Evolutionary conservation across 2,113 vertebrate species (phyloP).

Genomic region (Myotis yumanensis): DNA sequence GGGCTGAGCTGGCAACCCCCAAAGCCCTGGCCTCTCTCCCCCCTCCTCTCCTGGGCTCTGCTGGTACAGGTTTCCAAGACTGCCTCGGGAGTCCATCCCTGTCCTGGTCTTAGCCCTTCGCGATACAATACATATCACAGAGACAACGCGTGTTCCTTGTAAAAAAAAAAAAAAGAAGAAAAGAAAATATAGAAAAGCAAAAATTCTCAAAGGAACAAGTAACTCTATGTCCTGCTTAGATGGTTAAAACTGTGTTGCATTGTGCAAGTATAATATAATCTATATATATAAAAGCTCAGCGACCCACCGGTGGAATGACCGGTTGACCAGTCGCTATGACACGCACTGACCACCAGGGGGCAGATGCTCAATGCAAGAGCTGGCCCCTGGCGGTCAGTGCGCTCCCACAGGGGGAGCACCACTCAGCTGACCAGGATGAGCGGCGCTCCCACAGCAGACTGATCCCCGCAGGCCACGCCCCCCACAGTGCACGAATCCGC

Average conservation of each 20-base stretch:
- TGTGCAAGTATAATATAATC: background rate
- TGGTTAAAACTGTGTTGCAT: background rate
- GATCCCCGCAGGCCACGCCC: no score
- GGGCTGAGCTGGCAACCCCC: background rate
- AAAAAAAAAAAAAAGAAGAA: background rate
- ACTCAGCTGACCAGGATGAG: no score
- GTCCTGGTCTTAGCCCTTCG: background rate
- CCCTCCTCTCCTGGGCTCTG: background rate
- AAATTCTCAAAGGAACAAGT: background rate
- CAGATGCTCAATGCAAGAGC: no score
- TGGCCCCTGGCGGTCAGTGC: no score
- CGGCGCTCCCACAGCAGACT: no score
- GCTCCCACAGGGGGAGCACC: no score
- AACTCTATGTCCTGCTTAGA: background rate
- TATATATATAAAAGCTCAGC: no score
- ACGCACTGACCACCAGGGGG: no score
- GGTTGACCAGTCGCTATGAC: no score
- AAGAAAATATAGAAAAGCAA: background rate
- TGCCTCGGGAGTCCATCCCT: background rate
- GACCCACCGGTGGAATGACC: no score
- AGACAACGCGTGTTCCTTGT: background rate
- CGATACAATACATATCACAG: background rate
- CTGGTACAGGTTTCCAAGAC: background rate
- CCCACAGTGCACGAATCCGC: no score
- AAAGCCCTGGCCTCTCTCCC: background rate